Evolutionary conservation across 1,140 invertebrate genomes (phyloP).

Genomic region (Scaptomyza montana): DNA sequence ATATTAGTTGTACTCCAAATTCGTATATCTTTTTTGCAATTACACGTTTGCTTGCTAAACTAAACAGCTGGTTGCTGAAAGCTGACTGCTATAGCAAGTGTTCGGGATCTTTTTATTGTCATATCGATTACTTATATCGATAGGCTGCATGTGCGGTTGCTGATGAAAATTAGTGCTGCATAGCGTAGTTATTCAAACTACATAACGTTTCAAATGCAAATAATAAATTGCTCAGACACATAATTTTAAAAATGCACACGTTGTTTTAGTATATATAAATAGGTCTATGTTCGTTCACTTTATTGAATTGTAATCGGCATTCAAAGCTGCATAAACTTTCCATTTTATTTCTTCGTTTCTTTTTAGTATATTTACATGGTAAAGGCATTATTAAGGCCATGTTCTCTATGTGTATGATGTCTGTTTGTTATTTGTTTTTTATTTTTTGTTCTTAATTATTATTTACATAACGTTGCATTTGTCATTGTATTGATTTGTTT

Average conservation of each 20-base stretch:
- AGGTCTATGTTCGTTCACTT: constrained; percentile 32
- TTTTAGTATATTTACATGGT: constrained; percentile 46
- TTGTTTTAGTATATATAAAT: constrained; percentile 16
- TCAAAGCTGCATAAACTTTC: constrained; percentile 30
- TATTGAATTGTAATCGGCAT: constrained; percentile 45
- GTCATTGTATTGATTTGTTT: constrained; percentile 61
- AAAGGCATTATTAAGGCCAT: constrained; percentile 55
- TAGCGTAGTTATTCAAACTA: constrained; percentile 1
- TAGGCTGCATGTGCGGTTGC: too few species aligned
- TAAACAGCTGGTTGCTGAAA: constrained; percentile 13
- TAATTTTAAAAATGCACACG: neutral
- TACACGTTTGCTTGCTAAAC: constrained; percentile 21
- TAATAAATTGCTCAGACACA: neutral
- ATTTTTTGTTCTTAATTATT: constrained; percentile 24
- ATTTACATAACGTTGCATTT: constrained; percentile 49
- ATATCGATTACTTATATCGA: neutral
- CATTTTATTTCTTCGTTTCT: constrained; percentile 21
- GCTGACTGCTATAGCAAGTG: neutral
- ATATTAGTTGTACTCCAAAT: constrained; percentile 35
- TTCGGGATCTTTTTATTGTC: neutral
- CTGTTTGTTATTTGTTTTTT: neutral
- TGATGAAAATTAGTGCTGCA: constrained; percentile 10
- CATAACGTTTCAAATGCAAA: neutral
- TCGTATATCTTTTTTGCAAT: neutral
- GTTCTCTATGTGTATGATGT: constrained; percentile 38